Base-by-base conservation (phyloP, 2,797 vertebrate genomes). In the Poeciliopsis turneri region DNA sequence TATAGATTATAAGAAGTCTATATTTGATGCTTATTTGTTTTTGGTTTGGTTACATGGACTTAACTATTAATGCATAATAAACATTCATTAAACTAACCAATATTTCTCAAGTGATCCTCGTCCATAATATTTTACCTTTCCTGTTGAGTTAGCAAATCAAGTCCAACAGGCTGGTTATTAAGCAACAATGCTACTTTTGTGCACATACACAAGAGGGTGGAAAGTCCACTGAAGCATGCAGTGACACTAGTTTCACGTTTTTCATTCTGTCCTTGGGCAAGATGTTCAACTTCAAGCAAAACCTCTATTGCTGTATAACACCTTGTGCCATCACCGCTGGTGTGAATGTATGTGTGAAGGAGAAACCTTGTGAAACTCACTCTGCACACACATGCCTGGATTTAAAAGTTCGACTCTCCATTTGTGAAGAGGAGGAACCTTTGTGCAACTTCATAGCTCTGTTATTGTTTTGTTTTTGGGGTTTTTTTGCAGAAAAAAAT, bases 321-420 rank as follows among this genome's bases (percentile, higher is more conserved):
- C 36, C 30, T n/a, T 64, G 4, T 55, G 10, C 7, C 28, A 47
- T 8, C 30, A n/a, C 23, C 53, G 28, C 8, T n/a, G 13, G 77
- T 76, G 61, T 47, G 75, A 76, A 33, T 11, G n/a, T 45, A 10
- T 59, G 16, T 45, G 53, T 72, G 20, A 71, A 71, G 41, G 28
- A 33, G 68, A 72, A 59, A 46, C 5, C 30, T 41, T 45, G 28
- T 28, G 18, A 41, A 72, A 59, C 55, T 30, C 51, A 18, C 49
- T 45, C 69, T 70, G 55, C 20, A 43, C 47, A 28, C 43, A 4
- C 25, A 70, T 12, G n/a, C 39, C 13, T 12, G 36, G 53, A 30
- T 47, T 78, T 3, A 59, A 72, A 72, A 43, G 16, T 30, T 72
- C 9, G 36, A 30, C 23, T 47, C 55, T 12, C 25, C 20, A 66